Base-by-base conservation (phyloP, 1,140 invertebrate species). In the Drosophila repletoides region DNA sequence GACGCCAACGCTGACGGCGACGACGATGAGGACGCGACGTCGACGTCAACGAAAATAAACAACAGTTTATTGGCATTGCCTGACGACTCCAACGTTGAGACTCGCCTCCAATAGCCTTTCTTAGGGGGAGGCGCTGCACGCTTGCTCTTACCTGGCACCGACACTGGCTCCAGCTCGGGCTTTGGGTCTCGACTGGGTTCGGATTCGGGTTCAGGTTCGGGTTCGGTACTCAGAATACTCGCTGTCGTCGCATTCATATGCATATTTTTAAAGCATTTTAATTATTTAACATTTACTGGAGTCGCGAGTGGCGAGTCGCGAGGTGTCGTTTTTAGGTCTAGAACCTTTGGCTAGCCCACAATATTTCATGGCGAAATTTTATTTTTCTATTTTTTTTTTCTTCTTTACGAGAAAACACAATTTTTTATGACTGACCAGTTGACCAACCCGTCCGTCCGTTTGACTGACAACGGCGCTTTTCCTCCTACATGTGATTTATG, bases 21-120 rank as follows among this genome's bases (percentile, higher is more conserved):
- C 63, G 53, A 79, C 74, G 66, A 12, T 58, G 40, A 63, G 65
- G 33, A n/a, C n/a, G 6, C 67, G 52, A 52, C 65, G 56, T 14
- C 69, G 60, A 66, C 72, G 72, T 58, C 68, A 67, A 68, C 76
- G 55, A 77, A 84, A 83, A 83, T 83, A 84, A 83, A 83, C 79
- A 83, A 83, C 70, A 84, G 70, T 83, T 83, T 83, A 83, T 84
- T 83, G 79, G 79, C 77, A 77, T 77, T 71, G 59, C 14, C 43
- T 40, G 51, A 41, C 34, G 33, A 31, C 26, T 21, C 45, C 29
- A 61, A 33, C 38, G 3, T n/a, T n/a, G n/a, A n/a, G 33, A 36
- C 34, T 34, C 43, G 52, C 61, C 72, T 41, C 29, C 69, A 15
- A 21, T 15, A n/a, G n/a, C n/a, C n/a, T n/a, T n/a, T n/a, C n/a